Evolutionary conservation across 2,113 vertebrate species (phyloP), one percentile per base, ranked within the genome.

Genomic region (Phylloscopus trochiloides): DNA sequence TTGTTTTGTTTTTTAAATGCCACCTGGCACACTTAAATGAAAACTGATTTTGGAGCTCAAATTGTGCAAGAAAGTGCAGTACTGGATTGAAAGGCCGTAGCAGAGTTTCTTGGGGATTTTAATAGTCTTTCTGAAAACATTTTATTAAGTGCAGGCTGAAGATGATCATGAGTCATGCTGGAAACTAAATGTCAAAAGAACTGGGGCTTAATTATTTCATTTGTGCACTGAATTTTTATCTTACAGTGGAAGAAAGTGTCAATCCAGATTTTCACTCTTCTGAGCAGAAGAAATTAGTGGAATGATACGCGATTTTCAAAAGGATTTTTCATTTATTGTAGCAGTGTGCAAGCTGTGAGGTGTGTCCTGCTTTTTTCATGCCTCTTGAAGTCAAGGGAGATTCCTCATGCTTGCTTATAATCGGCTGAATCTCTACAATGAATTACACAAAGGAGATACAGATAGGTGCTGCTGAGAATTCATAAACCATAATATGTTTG

Each of bases 321-420:
- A 51, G 32, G 40, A 28, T 86, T 85, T 92, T 88, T 87, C n/a
- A 83, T 94, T 92, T 91, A 25, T 47, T 67, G 12, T 78, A 54
- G 29, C 68, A 74, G 15, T 29, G 21, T 68, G 42, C 50, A 80
- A 59, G 62, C 79, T 14, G 20, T 79, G 68, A 83, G 15, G 17
- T n/a, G 17, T 58, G 26, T 54, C 32, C 90, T 67, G 54, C 38
- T 90, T 94, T 92, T 55, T 87, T 71, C 15, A 42, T 75, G 42
- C 43, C 40, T 92, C 92, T 86, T 91, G 86, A 94, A 91, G 89
- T 87, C 62, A 15, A 12, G 22, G 32, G 92, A 86, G 50, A 82
- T 43, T 91, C 66, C 66, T 85, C 47, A 51, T 54, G 65, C 42
- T 24, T 82, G 70, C 45, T 26, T 85, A 5, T 79, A 81, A 85